Base-by-base conservation (phyloP, 1,140 invertebrate species). In the Camponotus vicinus region DNA sequence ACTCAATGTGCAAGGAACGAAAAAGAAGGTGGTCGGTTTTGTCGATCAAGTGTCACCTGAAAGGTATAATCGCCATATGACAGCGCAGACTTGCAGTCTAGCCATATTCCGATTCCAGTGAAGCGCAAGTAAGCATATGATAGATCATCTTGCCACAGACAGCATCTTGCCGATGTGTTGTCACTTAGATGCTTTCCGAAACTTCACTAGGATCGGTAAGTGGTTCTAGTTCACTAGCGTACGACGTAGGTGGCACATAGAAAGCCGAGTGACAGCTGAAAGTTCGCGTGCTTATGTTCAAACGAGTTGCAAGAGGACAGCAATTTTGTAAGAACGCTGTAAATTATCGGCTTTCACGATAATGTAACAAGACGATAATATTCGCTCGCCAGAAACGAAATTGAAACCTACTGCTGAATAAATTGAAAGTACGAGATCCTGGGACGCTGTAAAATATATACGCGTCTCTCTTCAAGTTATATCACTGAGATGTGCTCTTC, bases 1-100 rank as follows among this genome's bases (percentile, higher is more conserved):
- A 89, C 94, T 95, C 93, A 93, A 89, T 92, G 92, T 93, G 88
- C 95, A 89, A 86, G 93, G 94, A 89, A 94, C 94, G 78, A 95
- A 94, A 95, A 95, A 95, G 94, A 95, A 95, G 94, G 92, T 94
- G 89, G 95, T 95, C 91, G 94, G 91, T 90, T 95, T 95, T 95
- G 94, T 95, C 91, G 95, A 95, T 90, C 93, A 95, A 91, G 83
- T 93, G 55, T 93, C 93, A 83, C 91, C 93, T 66, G 92, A 93
- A 94, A 95, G 95, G 95, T 95, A 95, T 89, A 84, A 75, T 78
- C 79, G 85, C 86, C 83, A 52, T 88, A 88, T 78, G 79, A 52
- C 69, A 82, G 70, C 71, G 73, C 66, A 79, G 73, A 88, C 27
- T 69, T 55, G 78, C 78, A 88, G 59, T 69, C 45, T 61, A 75